Conservation (phyloP, 2,113 vertebrate species). For the Bos indicus region DNA sequence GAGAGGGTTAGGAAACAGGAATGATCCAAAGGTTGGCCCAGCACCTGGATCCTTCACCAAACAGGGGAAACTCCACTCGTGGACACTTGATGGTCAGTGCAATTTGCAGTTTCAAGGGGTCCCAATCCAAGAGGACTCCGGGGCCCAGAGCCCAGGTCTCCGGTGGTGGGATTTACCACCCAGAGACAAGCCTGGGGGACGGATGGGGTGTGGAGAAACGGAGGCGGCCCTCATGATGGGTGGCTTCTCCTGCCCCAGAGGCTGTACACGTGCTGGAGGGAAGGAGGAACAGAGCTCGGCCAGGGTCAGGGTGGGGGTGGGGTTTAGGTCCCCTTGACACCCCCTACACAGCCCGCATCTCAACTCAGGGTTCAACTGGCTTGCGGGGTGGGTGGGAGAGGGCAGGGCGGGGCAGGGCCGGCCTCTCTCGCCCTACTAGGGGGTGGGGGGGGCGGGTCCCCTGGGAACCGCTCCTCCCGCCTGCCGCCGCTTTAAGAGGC, state of each 20-base stretch:
- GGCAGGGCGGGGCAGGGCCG: slow-evolving; percentile 2
- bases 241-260: neutral
- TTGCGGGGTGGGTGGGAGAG: neutral
- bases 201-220: neutral
- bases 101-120: neutral
- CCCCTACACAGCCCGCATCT: neutral
- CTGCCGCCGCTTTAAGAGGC: slow-evolving; percentile 83
- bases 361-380: neutral
- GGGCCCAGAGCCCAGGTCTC: neutral
- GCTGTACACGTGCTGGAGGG: neutral
- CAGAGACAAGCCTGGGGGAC: neutral
- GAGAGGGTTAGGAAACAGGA: neutral
- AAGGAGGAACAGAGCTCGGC: neutral
- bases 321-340: neutral
- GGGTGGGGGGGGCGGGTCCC: slow-evolving; percentile 57
- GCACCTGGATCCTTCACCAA: neutral
- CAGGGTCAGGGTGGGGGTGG: neutral
- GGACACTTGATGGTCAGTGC: neutral
- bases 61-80: neutral
- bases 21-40: neutral
- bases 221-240: neutral
- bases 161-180: neutral
- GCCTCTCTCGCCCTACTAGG: slow-evolving; percentile 12
- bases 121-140: neutral
- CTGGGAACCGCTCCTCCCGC: slow-evolving; percentile 69